Base-by-base conservation (phyloP, 2,113 vertebrate species). In the Engraulis encrasicolus region DNA sequence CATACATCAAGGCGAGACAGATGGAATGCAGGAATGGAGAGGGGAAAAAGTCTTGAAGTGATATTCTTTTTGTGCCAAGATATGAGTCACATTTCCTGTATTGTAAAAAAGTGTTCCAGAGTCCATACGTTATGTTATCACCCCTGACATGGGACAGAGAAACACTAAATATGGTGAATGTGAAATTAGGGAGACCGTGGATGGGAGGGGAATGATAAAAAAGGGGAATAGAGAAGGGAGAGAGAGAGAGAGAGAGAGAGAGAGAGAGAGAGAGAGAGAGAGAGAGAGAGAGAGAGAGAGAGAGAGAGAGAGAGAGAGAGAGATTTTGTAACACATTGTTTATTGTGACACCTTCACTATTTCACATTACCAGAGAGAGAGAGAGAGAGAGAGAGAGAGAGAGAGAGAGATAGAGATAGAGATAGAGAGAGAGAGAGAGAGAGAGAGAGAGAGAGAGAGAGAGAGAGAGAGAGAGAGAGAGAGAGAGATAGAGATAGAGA, bases 21-120 rank as follows among this genome's bases (percentile, higher is more conserved):
- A n/a, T n/a, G n/a, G n/a, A 23, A 66, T 5, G 27, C 66, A 34
- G 66, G 23, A 14, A 36, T 0, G 71, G n/a, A 31, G 49, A 50
- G n/a, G 23, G 54, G 81, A 0, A 66, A 12, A 66, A 81, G 38
- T 40, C 7, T 81, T 78, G 34, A 31, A 45, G 31, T 37, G 49
- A 58, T n/a, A 45, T 50, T n/a, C 50, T 23, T 50, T 58, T 81
- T 4, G 54, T 52, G 48, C 61, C 61, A 58, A 78, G 54, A 50
- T n/a, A n/a, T 81, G 80, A 54, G 37, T 85, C 66, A 74, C 66
- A 74, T 74, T 74, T 74, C 66, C 66, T 74, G 66, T 74, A 31
- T 14, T 34, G 66, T 34, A 34, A 74, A 34, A 74, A 74, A 34
- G 66, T 74, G 27, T 74, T 74, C 66, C 66, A 74, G 27, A 58